Conservation (phyloP, 1,140 invertebrate genomes). For the Campoletis sonorensis region DNA sequence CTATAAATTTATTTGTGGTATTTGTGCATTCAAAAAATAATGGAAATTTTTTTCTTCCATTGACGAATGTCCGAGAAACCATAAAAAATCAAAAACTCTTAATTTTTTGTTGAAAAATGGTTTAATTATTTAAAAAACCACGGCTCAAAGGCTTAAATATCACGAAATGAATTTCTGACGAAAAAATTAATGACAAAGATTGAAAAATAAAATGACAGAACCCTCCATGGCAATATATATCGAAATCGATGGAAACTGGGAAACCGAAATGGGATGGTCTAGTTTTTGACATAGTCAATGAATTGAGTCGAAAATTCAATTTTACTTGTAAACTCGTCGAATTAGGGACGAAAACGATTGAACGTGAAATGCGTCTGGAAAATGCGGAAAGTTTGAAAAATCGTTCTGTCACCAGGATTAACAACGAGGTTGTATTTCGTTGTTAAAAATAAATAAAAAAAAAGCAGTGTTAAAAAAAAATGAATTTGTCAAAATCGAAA, state of each 20-base stretch:
- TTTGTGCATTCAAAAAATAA: no score
- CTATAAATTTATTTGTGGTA: no score
- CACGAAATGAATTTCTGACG: not conserved
- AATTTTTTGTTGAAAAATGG: no score
- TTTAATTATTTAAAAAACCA: no score
- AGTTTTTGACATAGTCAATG: constrained; percentile 87
- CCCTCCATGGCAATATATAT: constrained; percentile 88
- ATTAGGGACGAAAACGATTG: constrained; percentile 40
- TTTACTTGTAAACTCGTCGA: constrained; percentile 81
- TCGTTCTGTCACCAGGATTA: not conserved
- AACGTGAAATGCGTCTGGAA: constrained; percentile 2
- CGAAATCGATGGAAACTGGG: constrained; percentile 78
- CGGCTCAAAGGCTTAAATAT: no score
- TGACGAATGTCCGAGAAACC: no score
- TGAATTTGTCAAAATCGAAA: no score
- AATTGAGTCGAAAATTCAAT: constrained; percentile 87
- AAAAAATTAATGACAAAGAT: constrained; percentile 13
- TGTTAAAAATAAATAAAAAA: no score
- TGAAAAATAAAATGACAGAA: constrained; percentile 79
- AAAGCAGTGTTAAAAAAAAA: no score
- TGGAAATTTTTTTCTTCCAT: no score
- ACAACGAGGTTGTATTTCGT: not conserved
- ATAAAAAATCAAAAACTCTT: no score
- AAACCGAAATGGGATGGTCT: constrained; percentile 81
- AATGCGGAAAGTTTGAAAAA: constrained; percentile 23